Base-by-base conservation (phyloP, 2,888 invertebrate species). In the Bembecia ichneumoniformis region DNA sequence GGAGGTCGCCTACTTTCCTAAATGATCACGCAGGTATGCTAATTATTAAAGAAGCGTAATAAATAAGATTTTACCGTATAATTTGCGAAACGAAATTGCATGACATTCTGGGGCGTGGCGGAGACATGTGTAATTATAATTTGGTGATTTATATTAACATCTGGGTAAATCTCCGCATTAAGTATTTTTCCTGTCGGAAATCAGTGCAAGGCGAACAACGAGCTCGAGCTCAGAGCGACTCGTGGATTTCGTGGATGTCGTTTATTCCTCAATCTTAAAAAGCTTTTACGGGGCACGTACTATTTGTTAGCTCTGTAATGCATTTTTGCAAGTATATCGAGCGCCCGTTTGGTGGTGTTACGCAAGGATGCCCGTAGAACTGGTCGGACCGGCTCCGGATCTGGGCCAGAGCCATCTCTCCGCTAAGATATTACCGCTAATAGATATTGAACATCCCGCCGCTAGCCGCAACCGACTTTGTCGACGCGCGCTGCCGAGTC, bases 371-470 rank as follows among this genome's bases (percentile, higher is more conserved):
- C 66, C 68, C 71, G 74, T 59, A 59, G 71, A 82, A 86, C 84
- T 80, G 80, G 84, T 82, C 63, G 66, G 63, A 86, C 87, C 84
- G 83, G 87, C 77, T 76, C 55, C 66, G 63, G 72, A 86, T 74
- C 82, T 84, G 82, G 86, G 86, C 74, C 86, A 86, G 78, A 79
- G 69, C 70, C 83, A 84, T 86, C 82, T 81, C 80, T 73, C 73
- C 62, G 68, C 74, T 76, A 76, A 79, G 68, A 77, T 82, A 81
- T 78, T 75, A 75, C 79, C 71, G 72, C 78, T 82, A 82, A 83
- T 86, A 86, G 82, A 84, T 82, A 80, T 75, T 77, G 72, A 74
- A 69, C 72, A 61, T 59, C 47, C 51, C 36, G 49, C 47, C 49
- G 62, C 68, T 71, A 68, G 65, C 60, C 54, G 55, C 55, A 54